Percentiles rank a stretch among this genome's conserved stretches.
Evolutionary conservation across 1,140 invertebrate genomes (phyloP).

Genomic region (Phenacoccus solenopsis): DNA sequence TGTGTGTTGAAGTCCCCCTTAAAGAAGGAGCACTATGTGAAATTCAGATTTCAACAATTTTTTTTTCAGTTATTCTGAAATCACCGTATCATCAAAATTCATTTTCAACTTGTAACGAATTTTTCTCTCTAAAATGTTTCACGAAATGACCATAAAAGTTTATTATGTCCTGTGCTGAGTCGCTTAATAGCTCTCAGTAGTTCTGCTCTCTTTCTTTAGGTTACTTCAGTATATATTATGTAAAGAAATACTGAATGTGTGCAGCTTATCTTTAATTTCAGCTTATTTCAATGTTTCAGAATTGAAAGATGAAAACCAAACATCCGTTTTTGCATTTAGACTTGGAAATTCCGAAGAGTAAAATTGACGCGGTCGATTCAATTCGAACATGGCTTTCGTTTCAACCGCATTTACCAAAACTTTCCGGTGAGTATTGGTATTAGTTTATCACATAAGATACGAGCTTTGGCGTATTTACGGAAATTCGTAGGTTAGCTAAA

Average conservation of each 20-base stretch:
- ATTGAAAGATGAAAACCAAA: slow-evolving; percentile 20
- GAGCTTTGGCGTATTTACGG: no score
- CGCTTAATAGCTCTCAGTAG: no score
- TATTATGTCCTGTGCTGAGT: background rate
- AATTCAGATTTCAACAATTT: no score
- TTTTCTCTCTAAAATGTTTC: background rate
- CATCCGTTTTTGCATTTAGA: slow-evolving; percentile 21
- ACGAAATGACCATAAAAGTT: background rate
- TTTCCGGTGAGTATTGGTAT: slow-evolving; percentile 22
- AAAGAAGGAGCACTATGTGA: no score
- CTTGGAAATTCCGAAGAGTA: slow-evolving; percentile 24
- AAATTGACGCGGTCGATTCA: slow-evolving; percentile 22
- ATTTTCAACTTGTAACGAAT: no score
- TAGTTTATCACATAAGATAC: no score
- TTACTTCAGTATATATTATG: background rate
- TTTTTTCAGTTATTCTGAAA: no score
- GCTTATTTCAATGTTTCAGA: background rate
- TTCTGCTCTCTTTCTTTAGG: background rate
- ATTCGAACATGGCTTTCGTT: slow-evolving; percentile 25
- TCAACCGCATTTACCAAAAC: slow-evolving; percentile 25
- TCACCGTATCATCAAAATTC: no score
- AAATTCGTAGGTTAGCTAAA: no score
- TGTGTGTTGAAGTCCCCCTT: no score
- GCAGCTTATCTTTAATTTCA: background rate
- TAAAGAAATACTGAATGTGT: no score